A percentile compares a stretch with the other conserved stretches of the same genome.
Conservation (phyloP, 1,140 invertebrate genomes). For the Watersipora subatra region DNA sequence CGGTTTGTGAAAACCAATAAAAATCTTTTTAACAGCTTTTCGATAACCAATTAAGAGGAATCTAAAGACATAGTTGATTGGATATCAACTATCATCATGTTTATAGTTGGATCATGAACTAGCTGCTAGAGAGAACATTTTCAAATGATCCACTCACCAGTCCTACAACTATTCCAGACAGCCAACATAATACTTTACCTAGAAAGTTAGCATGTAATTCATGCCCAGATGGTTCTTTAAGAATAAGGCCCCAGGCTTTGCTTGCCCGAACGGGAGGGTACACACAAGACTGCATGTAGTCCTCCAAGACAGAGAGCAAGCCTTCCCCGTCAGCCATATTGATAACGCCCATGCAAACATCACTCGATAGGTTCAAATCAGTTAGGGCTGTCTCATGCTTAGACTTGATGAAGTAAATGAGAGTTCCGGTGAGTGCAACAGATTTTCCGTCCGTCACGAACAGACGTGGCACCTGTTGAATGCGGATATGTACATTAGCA, state of each 20-base stretch:
- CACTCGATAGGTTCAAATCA: slow-evolving; percentile 18
- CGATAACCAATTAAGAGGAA: too few species aligned
- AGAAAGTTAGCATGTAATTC: not conserved
- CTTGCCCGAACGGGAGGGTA: not conserved
- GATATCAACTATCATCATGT: too few species aligned
- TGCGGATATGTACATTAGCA: too few species aligned
- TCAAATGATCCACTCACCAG: too few species aligned
- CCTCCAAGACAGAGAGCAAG: not conserved
- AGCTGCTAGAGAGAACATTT: too few species aligned
- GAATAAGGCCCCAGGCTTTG: not conserved
- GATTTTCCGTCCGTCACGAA: slow-evolving; percentile 7
- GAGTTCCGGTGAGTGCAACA: slow-evolving; percentile 17
- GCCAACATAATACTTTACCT: too few species aligned
- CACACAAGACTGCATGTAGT: not conserved
- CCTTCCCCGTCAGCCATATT: slow-evolving; percentile 20
- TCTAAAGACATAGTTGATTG: too few species aligned
- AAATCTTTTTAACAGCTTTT: too few species aligned
- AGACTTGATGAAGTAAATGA: slow-evolving; percentile 13
- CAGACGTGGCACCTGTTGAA: not conserved
- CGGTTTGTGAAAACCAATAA: too few species aligned
- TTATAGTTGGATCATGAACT: too few species aligned
- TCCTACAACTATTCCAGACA: too few species aligned
- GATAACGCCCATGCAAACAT: slow-evolving; percentile 13
- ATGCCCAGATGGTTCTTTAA: slow-evolving; percentile 3
- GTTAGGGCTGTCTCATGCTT: slow-evolving; percentile 14